Conservation (phyloP, 2,888 invertebrate species). For the Callimorpha dominula region DNA sequence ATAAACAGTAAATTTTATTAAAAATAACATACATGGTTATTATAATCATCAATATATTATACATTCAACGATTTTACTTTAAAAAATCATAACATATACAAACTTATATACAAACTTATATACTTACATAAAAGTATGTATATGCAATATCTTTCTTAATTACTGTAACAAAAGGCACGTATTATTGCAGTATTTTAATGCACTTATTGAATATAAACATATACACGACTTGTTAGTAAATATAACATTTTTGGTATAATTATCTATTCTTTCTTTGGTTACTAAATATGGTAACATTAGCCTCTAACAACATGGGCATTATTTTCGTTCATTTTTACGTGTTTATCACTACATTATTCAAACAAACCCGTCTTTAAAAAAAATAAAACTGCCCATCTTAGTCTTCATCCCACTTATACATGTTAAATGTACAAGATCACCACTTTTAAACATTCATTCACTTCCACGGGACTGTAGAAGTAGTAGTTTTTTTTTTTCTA, state of each 20-base stretch:
- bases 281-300: background rate
- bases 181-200: background rate
- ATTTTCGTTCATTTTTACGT: background rate
- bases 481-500: background rate
- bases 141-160: background rate
- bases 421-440: background rate
- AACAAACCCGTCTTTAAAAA: background rate
- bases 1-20: background rate
- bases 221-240: conserved; percentile 1
- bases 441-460: background rate
- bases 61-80: background rate
- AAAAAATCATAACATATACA: background rate
- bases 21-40: background rate
- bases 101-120: background rate
- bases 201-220: background rate
- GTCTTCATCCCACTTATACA: background rate
- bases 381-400: background rate
- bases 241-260: background rate
- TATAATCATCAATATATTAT: background rate
- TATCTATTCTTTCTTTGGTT: conserved; percentile 4
- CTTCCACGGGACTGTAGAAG: background rate
- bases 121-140: background rate
- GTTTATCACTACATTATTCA: background rate
- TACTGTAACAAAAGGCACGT: background rate
- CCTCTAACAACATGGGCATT: background rate